These are phyloP conservation scores for Lycodopsis pacificus DNA, from an alignment of 2,797 vertebrate genomes.

Conservation along the genomic window DNA sequence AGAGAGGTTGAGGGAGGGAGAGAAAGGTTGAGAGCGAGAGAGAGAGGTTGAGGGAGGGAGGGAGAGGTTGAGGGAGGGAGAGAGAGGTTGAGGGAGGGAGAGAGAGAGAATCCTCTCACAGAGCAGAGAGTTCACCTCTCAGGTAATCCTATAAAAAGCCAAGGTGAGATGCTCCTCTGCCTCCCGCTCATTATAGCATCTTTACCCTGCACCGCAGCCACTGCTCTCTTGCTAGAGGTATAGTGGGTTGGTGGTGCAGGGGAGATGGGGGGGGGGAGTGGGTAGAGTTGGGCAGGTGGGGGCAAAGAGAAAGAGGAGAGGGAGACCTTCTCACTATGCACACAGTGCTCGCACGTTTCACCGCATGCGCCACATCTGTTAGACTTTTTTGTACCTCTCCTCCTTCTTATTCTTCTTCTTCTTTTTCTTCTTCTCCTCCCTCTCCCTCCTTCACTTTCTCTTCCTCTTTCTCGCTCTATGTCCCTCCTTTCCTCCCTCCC, in stretches of 20 bases:
- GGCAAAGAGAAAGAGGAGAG: slow-evolving; percentile 70
- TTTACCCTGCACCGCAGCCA: slow-evolving; percentile 80
- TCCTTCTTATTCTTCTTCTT: slow-evolving; percentile 39
- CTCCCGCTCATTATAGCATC: slow-evolving; percentile 83
- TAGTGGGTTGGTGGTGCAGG: slow-evolving; percentile 83
- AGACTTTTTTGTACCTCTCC: slow-evolving; percentile 85
- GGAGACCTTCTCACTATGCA: slow-evolving; percentile 91
- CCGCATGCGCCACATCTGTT: slow-evolving; percentile 91
- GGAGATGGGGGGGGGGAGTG: slow-evolving; percentile 40
- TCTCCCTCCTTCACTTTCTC: slow-evolving; percentile 31
- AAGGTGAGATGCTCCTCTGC: slow-evolving; percentile 85
- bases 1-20: not conserved
- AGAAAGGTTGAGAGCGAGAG: no score
- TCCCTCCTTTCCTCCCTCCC: slow-evolving; percentile 65
- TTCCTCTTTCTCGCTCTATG: slow-evolving; percentile 57
- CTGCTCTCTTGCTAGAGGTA: slow-evolving; percentile 79
- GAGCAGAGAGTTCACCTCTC: slow-evolving; percentile 84
- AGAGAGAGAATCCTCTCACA: slow-evolving; percentile 74
- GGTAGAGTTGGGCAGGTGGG: slow-evolving; percentile 63
- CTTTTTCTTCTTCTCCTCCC: slow-evolving; percentile 8
- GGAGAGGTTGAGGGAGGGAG: slow-evolving; percentile 44
- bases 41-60: no score
- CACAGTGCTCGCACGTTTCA: slow-evolving; percentile 89
- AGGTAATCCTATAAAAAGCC: slow-evolving; percentile 87
- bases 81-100: slow-evolving; percentile 31